Evolutionary conservation across 2,888 invertebrate species (phyloP).

Genomic region (Tupiocoris notatus): DNA sequence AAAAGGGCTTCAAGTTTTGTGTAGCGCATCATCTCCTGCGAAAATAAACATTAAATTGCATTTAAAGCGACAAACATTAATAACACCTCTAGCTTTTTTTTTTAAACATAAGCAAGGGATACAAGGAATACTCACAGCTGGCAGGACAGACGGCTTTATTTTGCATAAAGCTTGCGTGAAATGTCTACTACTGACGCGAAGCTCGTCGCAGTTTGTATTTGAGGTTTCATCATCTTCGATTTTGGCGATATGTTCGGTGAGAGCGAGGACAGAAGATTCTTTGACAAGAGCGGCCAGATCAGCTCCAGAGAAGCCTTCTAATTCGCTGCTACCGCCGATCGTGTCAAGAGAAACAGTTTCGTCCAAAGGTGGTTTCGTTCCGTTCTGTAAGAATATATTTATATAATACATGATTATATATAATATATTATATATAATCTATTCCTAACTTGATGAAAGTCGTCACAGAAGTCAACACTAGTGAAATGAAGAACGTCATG

Average conservation of each 20-base stretch:
- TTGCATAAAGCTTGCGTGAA: constrained; percentile 74
- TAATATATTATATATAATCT: too few species aligned
- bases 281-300: constrained; percentile 87
- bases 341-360: constrained; percentile 72
- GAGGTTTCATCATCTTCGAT: background rate
- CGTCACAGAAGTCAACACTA: too few species aligned
- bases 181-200: constrained; percentile 64
- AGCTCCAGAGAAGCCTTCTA: constrained; percentile 87
- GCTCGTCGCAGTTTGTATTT: constrained; percentile 15
- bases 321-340: constrained; percentile 65
- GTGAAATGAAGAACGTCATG: too few species aligned
- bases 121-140: background rate
- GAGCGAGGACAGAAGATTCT: constrained; percentile 78
- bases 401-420: too few species aligned
- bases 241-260: constrained; percentile 69
- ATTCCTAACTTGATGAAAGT: too few species aligned
- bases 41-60: background rate
- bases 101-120: too few species aligned
- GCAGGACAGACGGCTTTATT: constrained; percentile 80
- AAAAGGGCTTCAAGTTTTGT: background rate
- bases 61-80: background rate
- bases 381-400: constrained; percentile 69
- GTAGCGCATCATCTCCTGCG: background rate
- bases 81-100: too few species aligned
- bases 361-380: constrained; percentile 73